Evolutionary conservation across 2,113 vertebrate genomes (phyloP).

Genomic region (Sceloporus undulatus): DNA sequence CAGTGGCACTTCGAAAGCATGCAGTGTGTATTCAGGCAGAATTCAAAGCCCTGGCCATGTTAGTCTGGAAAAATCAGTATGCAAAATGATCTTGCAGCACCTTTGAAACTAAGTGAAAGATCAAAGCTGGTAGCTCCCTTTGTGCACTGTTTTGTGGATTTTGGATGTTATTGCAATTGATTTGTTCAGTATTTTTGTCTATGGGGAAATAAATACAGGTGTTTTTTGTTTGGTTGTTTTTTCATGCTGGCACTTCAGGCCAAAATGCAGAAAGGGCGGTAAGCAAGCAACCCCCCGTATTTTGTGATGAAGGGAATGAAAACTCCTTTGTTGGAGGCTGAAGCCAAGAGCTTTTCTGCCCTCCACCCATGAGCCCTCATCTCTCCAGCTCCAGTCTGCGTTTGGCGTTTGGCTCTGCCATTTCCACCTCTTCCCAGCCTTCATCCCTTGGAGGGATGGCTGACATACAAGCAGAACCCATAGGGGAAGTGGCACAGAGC

Average conservation of each 20-base stretch:
- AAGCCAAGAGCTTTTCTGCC: conserved; percentile 30
- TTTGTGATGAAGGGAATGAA: background rate
- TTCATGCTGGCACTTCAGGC: conserved; percentile 32
- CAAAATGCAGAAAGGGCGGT: conserved; percentile 31
- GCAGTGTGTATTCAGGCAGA: too few species aligned
- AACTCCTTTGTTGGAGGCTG: conserved; percentile 48
- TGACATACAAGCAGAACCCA: conserved; percentile 48
- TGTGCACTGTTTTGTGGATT: too few species aligned
- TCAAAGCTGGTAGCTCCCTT: too few species aligned
- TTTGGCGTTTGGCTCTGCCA: background rate
- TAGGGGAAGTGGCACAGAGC: conserved; percentile 52
- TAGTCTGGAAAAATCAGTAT: too few species aligned
- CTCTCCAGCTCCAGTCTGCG: background rate
- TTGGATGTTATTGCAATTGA: too few species aligned
- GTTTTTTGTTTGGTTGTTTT: background rate
- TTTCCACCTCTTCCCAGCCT: background rate
- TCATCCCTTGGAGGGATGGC: conserved; percentile 39
- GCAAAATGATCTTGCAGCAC: too few species aligned
- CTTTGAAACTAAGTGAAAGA: too few species aligned
- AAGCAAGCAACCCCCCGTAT: too few species aligned
- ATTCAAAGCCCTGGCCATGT: too few species aligned
- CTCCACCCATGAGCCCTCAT: conserved; percentile 25
- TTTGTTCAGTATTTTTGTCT: conserved; percentile 14
- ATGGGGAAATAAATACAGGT: conserved; percentile 45
- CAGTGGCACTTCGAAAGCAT: too few species aligned